These are phyloP conservation scores for Ptychochromis oligacanthus DNA, from an alignment of 2,113 vertebrate genomes.

Conservation along the genomic window DNA sequence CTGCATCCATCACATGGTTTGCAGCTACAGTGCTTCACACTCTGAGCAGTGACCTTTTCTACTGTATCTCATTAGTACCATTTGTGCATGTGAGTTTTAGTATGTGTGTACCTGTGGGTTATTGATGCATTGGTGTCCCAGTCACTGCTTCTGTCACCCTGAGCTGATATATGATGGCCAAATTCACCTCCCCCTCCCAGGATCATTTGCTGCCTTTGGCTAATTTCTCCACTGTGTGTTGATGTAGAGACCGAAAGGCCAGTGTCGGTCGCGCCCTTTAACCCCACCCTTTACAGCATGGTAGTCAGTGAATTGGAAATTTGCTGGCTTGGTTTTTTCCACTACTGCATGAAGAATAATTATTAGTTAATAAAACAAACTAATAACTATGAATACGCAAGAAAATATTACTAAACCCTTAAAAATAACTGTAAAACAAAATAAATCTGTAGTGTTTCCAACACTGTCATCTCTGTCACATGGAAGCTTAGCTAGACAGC, in stretches of 20 bases:
- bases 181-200: conserved; percentile 20
- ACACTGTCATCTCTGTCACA: conserved; percentile 19
- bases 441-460: conserved; percentile 26
- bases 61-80: conserved; percentile 62
- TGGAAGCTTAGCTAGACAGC: conserved; percentile 7
- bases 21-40: conserved; percentile 19
- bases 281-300: conserved; percentile 23
- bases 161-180: conserved; percentile 67
- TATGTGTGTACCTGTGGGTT: conserved; percentile 30
- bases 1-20: conserved; percentile 6
- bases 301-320: conserved; percentile 7
- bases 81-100: conserved; percentile 35
- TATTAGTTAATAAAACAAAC: conserved; percentile 12
- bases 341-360: conserved; percentile 9
- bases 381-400: background rate
- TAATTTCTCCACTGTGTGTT: conserved; percentile 45
- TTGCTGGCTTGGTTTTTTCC: background rate
- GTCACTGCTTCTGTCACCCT: conserved; percentile 45
- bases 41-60: conserved; percentile 63
- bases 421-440: conserved; percentile 11
- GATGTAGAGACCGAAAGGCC: conserved; percentile 39
- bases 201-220: conserved; percentile 45
- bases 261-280: conserved; percentile 44
- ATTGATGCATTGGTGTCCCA: conserved; percentile 62
- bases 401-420: background rate